Evolutionary conservation across 2,797 vertebrate species (phyloP).

Genomic region (Epinephelus coioides): DNA sequence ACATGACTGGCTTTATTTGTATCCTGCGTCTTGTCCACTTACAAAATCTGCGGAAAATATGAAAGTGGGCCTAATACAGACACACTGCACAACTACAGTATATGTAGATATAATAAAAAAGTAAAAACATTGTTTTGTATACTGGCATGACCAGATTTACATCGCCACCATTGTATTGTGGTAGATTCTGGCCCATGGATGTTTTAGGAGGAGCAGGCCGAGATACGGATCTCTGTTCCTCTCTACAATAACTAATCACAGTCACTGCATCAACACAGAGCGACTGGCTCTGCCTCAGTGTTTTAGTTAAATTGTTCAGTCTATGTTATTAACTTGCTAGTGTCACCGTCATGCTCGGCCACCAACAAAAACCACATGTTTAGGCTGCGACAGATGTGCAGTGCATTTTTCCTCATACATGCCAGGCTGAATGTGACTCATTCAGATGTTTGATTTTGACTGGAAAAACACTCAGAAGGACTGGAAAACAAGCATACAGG

Average conservation of each 20-base stretch:
- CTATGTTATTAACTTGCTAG: neutral
- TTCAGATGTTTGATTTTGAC: neutral
- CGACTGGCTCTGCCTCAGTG: neutral
- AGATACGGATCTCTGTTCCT: neutral
- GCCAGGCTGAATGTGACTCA: neutral
- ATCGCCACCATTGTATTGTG: neutral
- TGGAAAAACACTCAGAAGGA: too few relatives aligned
- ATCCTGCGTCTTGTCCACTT: neutral
- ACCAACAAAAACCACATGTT: too few relatives aligned
- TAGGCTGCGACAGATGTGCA: neutral
- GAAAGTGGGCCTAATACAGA: neutral
- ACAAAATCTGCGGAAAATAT: neutral
- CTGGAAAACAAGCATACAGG: neutral
- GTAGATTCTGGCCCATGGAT: neutral
- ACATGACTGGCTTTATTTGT: neutral
- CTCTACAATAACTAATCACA: neutral
- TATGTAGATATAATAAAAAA: neutral
- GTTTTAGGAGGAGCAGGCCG: neutral
- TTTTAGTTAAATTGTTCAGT: neutral
- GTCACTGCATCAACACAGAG: neutral
- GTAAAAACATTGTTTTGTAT: neutral
- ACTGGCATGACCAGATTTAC: neutral
- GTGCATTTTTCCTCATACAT: neutral
- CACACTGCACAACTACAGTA: neutral
- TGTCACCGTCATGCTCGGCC: neutral